Conservation (phyloP, 2,113 vertebrate genomes). For the Prunella fulvescens region DNA sequence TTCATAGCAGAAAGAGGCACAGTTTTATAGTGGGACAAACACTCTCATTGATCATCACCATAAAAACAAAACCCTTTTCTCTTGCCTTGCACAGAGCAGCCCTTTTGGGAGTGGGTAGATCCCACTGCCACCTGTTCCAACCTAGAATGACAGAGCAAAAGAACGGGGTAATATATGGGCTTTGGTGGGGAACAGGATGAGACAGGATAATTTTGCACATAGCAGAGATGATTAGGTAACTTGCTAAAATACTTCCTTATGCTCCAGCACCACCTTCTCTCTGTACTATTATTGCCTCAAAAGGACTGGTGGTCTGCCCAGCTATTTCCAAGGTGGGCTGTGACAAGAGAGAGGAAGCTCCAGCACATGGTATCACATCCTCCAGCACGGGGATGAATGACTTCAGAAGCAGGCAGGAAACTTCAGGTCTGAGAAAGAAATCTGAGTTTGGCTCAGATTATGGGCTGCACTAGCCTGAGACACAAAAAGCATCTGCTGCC, state of each 20-base stretch:
- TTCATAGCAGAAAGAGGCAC: neutral
- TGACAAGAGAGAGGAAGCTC: neutral
- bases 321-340: neutral
- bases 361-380: accelerated
- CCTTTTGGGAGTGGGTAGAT: neutral
- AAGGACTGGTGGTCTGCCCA: neutral
- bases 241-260: neutral
- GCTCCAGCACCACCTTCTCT: neutral
- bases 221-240: neutral
- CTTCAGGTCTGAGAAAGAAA: neutral
- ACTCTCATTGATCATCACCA: accelerated
- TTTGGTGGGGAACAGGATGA: neutral
- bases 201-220: neutral
- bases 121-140: neutral
- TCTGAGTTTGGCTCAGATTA: neutral
- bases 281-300: accelerated
- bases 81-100: neutral
- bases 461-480: neutral
- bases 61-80: neutral
- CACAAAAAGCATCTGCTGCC: constrained; percentile 43
- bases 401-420: neutral
- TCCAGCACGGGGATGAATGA: neutral
- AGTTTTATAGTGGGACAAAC: neutral
- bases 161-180: accelerated
- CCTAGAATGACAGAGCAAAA: neutral